phyloP scores from a whole-genome alignment of 2,113 vertebrate genomes.

The Phoxinus phoxinus region DNA sequence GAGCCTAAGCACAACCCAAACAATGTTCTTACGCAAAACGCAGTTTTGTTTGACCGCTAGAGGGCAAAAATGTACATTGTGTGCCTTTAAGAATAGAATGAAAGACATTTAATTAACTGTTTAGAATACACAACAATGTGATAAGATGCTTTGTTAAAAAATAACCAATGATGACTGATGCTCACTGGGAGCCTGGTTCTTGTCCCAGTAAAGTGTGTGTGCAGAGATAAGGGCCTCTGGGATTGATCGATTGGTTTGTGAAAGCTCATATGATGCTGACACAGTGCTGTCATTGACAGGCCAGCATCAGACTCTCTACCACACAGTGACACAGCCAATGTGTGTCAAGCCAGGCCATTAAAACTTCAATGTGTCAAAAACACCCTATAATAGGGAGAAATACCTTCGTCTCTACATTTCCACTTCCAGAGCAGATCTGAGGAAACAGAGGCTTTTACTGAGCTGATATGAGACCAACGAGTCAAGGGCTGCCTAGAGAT shows the following conservation, averaged over 20 bases:
- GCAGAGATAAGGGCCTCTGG: neutral
- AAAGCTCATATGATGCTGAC: conserved; percentile 49
- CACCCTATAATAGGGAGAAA: neutral
- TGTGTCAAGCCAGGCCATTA: conserved; percentile 21
- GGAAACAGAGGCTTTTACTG: neutral
- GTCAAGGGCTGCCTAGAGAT: neutral
- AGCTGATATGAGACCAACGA: neutral
- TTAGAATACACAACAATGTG: neutral
- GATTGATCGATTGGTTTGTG: conserved; percentile 34
- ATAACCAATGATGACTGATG: neutral
- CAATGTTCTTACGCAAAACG: too few relatives aligned
- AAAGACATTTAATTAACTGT: neutral
- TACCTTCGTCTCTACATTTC: neutral
- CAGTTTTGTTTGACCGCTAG: too few relatives aligned
- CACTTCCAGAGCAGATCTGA: neutral
- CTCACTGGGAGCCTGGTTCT: neutral
- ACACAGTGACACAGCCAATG: conserved; percentile 10
- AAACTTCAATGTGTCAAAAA: conserved; percentile 35
- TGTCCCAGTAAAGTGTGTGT: conserved; percentile 6
- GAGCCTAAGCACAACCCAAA: too few relatives aligned
- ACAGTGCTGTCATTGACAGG: conserved; percentile 24
- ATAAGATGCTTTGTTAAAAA: neutral
- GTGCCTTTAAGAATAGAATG: too few relatives aligned
- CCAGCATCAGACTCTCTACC: conserved; percentile 1
- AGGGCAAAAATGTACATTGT: too few relatives aligned